Percentiles rank a stretch among this genome's conserved stretches.
phyloP scores from a whole-genome alignment of 2,113 vertebrate species.

The Origma solitaria region DNA sequence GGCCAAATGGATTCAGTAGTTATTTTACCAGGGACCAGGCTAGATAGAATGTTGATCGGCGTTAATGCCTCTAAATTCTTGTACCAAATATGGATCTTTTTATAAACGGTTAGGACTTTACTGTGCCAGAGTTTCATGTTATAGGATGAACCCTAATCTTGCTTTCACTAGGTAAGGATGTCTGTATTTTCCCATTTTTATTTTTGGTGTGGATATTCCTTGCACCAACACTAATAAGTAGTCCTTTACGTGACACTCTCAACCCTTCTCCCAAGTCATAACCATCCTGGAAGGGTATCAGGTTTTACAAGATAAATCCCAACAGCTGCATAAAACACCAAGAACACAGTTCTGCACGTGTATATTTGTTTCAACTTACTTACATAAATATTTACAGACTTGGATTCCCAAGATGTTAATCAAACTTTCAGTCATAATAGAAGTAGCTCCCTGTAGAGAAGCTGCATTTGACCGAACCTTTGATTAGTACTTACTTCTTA shows the following conservation, averaged over 20 bases:
- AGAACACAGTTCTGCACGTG: background rate
- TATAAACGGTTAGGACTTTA: background rate
- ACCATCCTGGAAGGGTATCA: background rate
- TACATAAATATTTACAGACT: background rate
- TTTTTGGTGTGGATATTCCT: background rate
- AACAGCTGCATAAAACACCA: background rate
- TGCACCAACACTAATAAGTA: background rate
- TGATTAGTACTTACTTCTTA: conserved; percentile 3
- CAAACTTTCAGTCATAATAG: background rate
- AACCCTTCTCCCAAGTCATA: background rate
- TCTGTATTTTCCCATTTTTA: background rate
- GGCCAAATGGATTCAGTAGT: background rate
- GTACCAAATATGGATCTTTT: background rate
- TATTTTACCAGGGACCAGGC: background rate
- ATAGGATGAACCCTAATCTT: background rate
- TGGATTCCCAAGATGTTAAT: background rate
- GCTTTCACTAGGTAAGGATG: background rate
- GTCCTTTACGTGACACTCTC: background rate
- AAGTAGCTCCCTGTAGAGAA: background rate
- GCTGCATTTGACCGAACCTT: background rate
- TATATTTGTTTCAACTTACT: background rate
- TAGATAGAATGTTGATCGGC: background rate
- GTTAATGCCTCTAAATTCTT: background rate
- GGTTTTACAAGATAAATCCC: background rate
- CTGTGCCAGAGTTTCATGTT: background rate